phyloP scores from a whole-genome alignment of 2,113 vertebrate genomes.

The Halcyon senegalensis region DNA sequence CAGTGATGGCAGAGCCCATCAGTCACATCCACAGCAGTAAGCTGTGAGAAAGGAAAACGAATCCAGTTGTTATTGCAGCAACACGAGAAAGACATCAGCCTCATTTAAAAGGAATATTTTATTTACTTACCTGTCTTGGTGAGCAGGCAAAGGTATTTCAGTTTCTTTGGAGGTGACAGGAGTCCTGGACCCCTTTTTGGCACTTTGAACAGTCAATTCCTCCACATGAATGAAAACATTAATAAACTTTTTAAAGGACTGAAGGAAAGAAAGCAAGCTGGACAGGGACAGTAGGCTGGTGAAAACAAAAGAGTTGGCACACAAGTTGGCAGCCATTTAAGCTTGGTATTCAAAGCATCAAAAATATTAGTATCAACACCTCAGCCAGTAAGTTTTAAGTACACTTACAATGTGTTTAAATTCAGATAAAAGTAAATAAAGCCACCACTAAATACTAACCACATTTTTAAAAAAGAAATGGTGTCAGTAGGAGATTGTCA shows the following conservation, averaged over 20 bases:
- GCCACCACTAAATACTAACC: background rate
- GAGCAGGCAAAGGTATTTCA: background rate
- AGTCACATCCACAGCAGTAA: accelerated
- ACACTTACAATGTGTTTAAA: background rate
- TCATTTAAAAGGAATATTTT: background rate
- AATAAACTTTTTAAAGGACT: background rate
- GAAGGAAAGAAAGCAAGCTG: background rate
- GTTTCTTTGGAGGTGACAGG: background rate
- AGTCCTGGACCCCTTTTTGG: background rate
- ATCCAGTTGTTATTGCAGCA: background rate
- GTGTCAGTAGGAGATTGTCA: background rate
- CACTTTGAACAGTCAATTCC: background rate
- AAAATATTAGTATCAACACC: background rate
- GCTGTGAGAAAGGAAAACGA: background rate
- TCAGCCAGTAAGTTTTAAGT: background rate
- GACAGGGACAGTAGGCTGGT: background rate
- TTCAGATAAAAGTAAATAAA: background rate
- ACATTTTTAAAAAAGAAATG: background rate
- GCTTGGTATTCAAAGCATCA: background rate
- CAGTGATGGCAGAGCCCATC: background rate
- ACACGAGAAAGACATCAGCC: background rate
- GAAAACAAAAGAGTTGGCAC: background rate
- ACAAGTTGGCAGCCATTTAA: background rate
- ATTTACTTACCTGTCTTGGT: background rate
- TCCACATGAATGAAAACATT: background rate